Evolutionary conservation across 2,888 invertebrate species (phyloP).

Genomic region (Pinctada fucata): DNA sequence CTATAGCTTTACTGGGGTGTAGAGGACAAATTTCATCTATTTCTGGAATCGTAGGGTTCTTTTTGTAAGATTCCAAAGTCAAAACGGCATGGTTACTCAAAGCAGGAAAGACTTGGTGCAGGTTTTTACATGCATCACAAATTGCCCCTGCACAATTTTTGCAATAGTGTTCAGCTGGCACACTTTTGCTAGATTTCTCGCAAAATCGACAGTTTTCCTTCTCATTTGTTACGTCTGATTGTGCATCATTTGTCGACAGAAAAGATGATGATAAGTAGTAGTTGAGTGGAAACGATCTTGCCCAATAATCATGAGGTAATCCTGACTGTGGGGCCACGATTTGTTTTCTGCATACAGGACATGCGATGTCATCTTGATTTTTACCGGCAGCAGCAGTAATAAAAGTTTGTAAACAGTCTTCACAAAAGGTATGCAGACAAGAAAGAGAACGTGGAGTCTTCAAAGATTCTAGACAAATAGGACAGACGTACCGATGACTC

Average conservation of each 20-base stretch:
- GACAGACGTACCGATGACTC: no score
- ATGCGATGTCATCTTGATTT: background rate
- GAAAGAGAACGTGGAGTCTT: no score
- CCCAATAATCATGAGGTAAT: background rate
- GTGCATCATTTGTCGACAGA: background rate
- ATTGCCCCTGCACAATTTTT: conserved; percentile 1
- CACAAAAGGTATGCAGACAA: no score
- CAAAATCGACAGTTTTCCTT: conserved; percentile 1
- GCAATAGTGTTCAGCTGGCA: background rate
- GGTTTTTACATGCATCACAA: conserved; percentile 13
- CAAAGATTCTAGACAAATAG: no score
- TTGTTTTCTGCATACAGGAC: no score
- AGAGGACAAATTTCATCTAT: background rate
- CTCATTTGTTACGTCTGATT: no score
- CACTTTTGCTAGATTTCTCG: background rate
- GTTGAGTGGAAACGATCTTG: background rate
- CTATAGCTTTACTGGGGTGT: background rate
- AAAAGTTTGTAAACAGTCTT: no score
- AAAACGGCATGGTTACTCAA: no score
- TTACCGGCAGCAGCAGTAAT: no score
- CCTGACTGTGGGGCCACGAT: background rate
- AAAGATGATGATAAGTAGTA: background rate
- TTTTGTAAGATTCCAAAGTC: no score
- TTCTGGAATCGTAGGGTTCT: background rate
- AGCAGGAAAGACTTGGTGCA: background rate